Evolutionary conservation across 2,888 invertebrate genomes (phyloP).

Genomic region (Periphyllus acericola): DNA sequence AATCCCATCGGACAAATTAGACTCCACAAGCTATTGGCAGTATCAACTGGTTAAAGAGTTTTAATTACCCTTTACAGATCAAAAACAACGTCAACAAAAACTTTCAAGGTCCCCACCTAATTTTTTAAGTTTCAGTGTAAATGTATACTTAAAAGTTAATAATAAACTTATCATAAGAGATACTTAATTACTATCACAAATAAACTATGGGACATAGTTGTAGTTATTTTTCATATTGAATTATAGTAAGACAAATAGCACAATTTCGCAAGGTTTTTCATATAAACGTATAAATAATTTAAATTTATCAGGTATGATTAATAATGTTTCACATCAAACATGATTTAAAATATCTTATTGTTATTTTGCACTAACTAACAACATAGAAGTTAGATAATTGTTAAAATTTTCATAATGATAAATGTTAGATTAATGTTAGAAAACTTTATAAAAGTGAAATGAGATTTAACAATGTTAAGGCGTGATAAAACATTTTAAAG

Average conservation of each 20-base stretch:
- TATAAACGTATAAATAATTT: neutral
- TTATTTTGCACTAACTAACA: neutral
- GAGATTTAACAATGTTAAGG: too few species aligned
- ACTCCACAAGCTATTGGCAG: slow-evolving; percentile 62
- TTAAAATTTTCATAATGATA: too few species aligned
- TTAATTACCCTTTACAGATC: slow-evolving; percentile 57
- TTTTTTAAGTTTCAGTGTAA: slow-evolving; percentile 44
- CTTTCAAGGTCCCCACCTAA: slow-evolving; percentile 53
- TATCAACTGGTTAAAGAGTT: slow-evolving; percentile 62
- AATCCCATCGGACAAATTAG: slow-evolving; percentile 59
- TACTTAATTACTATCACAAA: slow-evolving; percentile 28
- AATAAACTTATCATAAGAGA: slow-evolving; percentile 20
- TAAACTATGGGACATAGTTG: neutral
- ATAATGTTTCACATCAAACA: neutral
- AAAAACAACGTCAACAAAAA: slow-evolving; percentile 59
- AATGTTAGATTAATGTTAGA: too few species aligned
- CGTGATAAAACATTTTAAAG: neutral
- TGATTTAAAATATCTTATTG: neutral
- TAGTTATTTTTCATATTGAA: neutral
- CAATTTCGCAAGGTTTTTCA: neutral
- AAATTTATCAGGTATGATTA: neutral
- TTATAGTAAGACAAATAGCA: neutral
- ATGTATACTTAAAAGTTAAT: slow-evolving; percentile 32
- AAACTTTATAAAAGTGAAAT: too few species aligned
- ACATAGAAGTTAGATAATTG: neutral